These are phyloP conservation scores for Plectus sambesii DNA, from an alignment of 1,140 invertebrate species.

Conservation along the genomic window DNA sequence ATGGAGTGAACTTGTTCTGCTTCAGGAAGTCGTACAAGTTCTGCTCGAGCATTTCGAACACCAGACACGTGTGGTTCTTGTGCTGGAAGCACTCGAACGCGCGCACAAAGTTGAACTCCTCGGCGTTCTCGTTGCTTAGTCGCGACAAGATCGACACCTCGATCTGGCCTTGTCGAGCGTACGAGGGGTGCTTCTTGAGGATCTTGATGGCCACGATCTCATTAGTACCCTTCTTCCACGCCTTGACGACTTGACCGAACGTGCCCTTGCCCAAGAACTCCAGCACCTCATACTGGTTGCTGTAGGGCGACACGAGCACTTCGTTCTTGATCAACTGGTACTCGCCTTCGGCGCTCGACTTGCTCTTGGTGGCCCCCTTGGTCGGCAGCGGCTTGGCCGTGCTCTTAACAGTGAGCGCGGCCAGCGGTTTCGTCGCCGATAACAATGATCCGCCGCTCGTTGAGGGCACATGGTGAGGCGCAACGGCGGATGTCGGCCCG, in stretches of 20 bases:
- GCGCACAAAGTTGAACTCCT: slow-evolving; percentile 94
- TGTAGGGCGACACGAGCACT: slow-evolving; percentile 42
- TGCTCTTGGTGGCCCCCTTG: slow-evolving; percentile 24
- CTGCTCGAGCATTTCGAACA: slow-evolving; percentile 99
- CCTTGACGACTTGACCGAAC: slow-evolving; percentile 98
- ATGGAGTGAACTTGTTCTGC: slow-evolving; percentile 81
- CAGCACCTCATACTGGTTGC: slow-evolving; percentile 73
- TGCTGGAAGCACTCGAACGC: slow-evolving; percentile 99
- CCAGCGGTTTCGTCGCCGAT: no score
- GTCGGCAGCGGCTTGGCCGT: no score
- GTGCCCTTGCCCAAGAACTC: slow-evolving; percentile 93
- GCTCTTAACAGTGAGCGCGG: no score
- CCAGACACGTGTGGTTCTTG: slow-evolving; percentile 97
- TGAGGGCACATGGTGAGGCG: no score
- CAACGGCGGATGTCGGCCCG: no score
- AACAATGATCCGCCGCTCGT: no score
- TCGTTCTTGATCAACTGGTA: slow-evolving; percentile 46
- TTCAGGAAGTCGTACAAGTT: slow-evolving; percentile 99
- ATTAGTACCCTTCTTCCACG: slow-evolving; percentile 99
- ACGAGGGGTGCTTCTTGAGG: slow-evolving; percentile 98
- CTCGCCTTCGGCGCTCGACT: slow-evolving; percentile 32
- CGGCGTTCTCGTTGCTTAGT: slow-evolving; percentile 96
- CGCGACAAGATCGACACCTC: slow-evolving; percentile 94
- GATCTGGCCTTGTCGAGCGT: slow-evolving; percentile 97
- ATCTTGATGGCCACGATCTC: slow-evolving; percentile 99